Evolutionary conservation across 1,140 invertebrate genomes (phyloP).

Genomic region (Uloborus diversus): DNA sequence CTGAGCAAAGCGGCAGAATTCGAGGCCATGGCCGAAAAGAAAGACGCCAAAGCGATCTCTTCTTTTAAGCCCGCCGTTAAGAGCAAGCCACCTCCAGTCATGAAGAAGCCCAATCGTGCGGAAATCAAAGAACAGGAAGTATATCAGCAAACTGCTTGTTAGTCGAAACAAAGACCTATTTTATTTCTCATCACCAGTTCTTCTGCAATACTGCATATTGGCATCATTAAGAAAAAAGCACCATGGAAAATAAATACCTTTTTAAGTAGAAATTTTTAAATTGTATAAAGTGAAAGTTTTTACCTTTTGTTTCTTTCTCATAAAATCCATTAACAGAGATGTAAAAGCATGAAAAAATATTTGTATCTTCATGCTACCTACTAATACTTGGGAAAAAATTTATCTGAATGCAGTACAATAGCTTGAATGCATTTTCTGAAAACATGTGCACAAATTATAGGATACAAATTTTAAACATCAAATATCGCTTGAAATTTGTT

Average conservation of each 20-base stretch:
- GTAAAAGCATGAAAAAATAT: not conserved
- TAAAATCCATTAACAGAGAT: not conserved
- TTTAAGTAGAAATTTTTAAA: slow-evolving; percentile 27
- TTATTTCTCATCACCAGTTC: not conserved
- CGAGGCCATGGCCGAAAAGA: not conserved
- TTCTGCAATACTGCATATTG: not conserved
- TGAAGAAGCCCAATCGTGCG: slow-evolving; percentile 72
- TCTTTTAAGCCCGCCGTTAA: slow-evolving; percentile 77
- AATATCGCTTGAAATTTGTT: not conserved
- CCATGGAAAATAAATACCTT: not conserved
- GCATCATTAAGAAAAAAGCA: not conserved
- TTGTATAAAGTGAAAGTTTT: not conserved
- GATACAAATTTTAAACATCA: not conserved
- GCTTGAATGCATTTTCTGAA: not conserved
- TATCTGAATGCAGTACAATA: not conserved
- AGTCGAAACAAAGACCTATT: not conserved
- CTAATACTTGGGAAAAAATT: not conserved
- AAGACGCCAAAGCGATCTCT: slow-evolving; percentile 68
- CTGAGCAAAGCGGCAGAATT: slow-evolving; percentile 9
- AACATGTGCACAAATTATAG: not conserved
- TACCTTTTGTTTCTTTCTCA: not conserved
- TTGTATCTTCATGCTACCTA: not conserved
- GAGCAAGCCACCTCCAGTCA: slow-evolving; percentile 74
- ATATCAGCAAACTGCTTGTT: slow-evolving; percentile 50
- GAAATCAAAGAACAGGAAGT: slow-evolving; percentile 45